Conservation (phyloP, 2,888 invertebrate species). For the Mechanitis messenoides region DNA sequence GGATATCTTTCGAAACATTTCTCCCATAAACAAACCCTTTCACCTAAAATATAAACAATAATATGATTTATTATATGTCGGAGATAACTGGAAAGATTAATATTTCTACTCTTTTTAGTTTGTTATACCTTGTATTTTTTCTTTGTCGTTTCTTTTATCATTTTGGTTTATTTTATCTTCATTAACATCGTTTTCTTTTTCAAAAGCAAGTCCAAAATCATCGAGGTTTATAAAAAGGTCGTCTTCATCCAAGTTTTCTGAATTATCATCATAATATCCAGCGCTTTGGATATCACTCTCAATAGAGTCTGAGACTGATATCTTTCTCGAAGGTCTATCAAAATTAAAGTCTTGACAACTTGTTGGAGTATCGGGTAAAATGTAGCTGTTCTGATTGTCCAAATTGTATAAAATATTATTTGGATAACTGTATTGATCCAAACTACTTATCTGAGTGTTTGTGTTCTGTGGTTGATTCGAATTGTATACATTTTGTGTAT, state of each 20-base stretch:
- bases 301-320: constrained; percentile 63
- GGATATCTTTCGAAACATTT: constrained; percentile 88
- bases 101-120: not conserved
- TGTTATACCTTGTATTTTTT: constrained; percentile 54
- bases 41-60: constrained; percentile 50
- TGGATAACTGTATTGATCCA: constrained; percentile 70
- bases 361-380: constrained; percentile 64
- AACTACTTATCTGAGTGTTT: constrained; percentile 44
- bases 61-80: constrained; percentile 21
- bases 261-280: constrained; percentile 64
- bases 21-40: constrained; percentile 86
- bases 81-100: not conserved
- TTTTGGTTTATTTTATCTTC: constrained; percentile 36
- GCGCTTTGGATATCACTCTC: constrained; percentile 67
- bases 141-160: constrained; percentile 48
- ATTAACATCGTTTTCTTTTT: constrained; percentile 47
- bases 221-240: constrained; percentile 69
- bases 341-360: constrained; percentile 65
- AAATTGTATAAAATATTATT: constrained; percentile 66
- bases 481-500: constrained; percentile 30
- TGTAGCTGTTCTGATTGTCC: constrained; percentile 55
- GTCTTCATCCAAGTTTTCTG: constrained; percentile 66
- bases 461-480: constrained; percentile 32
- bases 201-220: constrained; percentile 62
- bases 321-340: constrained; percentile 56